A percentile compares a stretch with the other conserved stretches of the same genome.
Conservation (phyloP, 1,140 invertebrate genomes). For the Danaus melanippus region DNA sequence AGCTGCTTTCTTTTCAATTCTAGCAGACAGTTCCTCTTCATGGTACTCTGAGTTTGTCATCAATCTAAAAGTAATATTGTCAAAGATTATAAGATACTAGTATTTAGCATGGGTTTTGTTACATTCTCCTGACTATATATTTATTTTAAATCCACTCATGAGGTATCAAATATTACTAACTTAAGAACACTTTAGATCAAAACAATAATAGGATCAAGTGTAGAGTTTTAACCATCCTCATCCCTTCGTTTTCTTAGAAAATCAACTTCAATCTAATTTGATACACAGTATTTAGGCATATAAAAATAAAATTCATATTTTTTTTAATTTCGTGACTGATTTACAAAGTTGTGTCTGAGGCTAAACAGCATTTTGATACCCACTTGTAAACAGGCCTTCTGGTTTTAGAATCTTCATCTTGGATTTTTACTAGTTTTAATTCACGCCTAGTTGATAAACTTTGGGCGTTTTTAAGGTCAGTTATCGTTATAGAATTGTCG, state of each 20-base stretch:
- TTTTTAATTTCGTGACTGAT: too few species aligned
- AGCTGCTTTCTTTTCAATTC: slow-evolving; percentile 50
- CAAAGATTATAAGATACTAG: slow-evolving; percentile 9
- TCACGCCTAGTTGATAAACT: slow-evolving; percentile 75
- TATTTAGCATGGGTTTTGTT: too few species aligned
- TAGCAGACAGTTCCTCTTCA: slow-evolving; percentile 55
- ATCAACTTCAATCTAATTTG: too few species aligned
- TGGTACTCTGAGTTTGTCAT: slow-evolving; percentile 64
- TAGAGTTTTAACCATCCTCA: too few species aligned
- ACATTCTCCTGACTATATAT: too few species aligned
- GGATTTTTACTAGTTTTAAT: slow-evolving; percentile 77
- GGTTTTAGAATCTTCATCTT: slow-evolving; percentile 76
- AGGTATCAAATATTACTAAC: too few species aligned
- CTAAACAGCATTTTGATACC: slow-evolving; percentile 27
- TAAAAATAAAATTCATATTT: too few species aligned
- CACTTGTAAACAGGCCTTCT: slow-evolving; percentile 76
- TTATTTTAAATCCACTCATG: too few species aligned
- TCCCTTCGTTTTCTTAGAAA: too few species aligned
- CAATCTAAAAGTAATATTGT: slow-evolving; percentile 48
- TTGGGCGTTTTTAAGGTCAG: slow-evolving; percentile 73
- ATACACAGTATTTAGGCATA: too few species aligned
- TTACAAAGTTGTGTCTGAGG: too few species aligned
- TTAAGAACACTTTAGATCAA: neutral
- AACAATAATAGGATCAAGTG: neutral
- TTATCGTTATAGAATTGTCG: slow-evolving; percentile 66